Conservation (phyloP, 2,113 vertebrate genomes). For the Microcebus jonahi region DNA sequence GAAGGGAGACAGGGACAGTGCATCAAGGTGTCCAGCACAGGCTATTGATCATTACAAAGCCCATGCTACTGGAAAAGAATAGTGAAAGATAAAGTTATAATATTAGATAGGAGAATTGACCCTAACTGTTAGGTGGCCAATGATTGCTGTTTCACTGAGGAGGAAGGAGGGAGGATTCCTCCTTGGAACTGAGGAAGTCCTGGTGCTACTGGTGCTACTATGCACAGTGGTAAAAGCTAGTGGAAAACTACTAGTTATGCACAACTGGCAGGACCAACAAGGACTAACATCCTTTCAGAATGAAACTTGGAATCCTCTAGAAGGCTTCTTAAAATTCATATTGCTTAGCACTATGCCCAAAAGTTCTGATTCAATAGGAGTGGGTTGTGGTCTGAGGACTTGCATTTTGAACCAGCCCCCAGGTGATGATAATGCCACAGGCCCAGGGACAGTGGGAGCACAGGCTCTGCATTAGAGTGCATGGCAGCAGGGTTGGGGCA, state of each 20-base stretch:
- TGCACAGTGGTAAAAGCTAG: background rate
- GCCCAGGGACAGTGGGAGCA: background rate
- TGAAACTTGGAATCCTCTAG: background rate
- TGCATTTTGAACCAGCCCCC: background rate
- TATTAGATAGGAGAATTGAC: background rate
- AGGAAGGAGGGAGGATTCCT: background rate
- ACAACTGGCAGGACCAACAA: background rate
- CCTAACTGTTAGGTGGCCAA: background rate
- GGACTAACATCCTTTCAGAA: background rate
- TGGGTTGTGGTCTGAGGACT: background rate
- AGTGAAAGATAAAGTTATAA: background rate
- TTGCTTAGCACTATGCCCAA: background rate
- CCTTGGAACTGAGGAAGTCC: background rate
- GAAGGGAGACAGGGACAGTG: background rate
- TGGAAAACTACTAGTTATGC: background rate
- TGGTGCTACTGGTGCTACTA: background rate
- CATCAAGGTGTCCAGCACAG: background rate
- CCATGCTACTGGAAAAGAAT: background rate
- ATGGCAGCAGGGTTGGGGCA: background rate
- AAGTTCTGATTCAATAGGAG: background rate
- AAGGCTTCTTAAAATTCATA: background rate
- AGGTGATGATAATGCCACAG: background rate
- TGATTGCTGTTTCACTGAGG: background rate
- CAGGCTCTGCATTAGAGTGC: background rate
- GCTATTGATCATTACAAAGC: background rate